Conservation (phyloP, 2,797 vertebrate genomes). For the Dendrocincla fuliginosa region DNA sequence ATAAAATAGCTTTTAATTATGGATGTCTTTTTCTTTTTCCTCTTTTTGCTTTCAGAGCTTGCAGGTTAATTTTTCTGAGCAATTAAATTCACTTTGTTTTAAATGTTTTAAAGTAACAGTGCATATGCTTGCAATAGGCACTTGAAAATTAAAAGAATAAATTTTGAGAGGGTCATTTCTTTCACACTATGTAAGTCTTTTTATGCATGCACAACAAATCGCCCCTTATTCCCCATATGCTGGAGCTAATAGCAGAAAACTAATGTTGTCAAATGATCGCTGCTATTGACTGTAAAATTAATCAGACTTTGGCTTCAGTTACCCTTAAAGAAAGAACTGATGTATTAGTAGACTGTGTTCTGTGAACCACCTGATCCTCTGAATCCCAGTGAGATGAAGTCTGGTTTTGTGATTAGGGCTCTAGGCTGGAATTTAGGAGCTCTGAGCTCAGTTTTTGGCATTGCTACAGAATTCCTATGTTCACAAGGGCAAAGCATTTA, state of each 20-base stretch:
- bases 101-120: slow-evolving; percentile 17
- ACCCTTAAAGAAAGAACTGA: slow-evolving; percentile 23
- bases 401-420: slow-evolving; percentile 39
- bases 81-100: slow-evolving; percentile 30
- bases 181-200: not conserved
- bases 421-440: not conserved
- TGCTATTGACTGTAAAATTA: slow-evolving; percentile 49
- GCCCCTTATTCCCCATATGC: slow-evolving; percentile 17
- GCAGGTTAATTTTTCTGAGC: slow-evolving; percentile 26
- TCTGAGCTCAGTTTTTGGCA: slow-evolving; percentile 28
- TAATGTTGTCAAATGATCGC: slow-evolving; percentile 45
- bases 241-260: slow-evolving; percentile 47
- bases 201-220: slow-evolving; percentile 25
- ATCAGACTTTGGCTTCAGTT: slow-evolving; percentile 38
- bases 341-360: not conserved
- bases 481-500: not conserved
- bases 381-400: not conserved
- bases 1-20: not conserved
- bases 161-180: slow-evolving; percentile 46
- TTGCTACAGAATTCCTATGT: slow-evolving; percentile 25
- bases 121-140: slow-evolving; percentile 2
- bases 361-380: slow-evolving; percentile 4
- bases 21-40: not conserved
- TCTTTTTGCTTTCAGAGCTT: not conserved
- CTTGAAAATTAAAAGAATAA: slow-evolving; percentile 57